Evolutionary conservation across 2,797 vertebrate species (phyloP), one percentile per base, ranked within the genome.

Genomic region (Malacoctenus gilli): DNA sequence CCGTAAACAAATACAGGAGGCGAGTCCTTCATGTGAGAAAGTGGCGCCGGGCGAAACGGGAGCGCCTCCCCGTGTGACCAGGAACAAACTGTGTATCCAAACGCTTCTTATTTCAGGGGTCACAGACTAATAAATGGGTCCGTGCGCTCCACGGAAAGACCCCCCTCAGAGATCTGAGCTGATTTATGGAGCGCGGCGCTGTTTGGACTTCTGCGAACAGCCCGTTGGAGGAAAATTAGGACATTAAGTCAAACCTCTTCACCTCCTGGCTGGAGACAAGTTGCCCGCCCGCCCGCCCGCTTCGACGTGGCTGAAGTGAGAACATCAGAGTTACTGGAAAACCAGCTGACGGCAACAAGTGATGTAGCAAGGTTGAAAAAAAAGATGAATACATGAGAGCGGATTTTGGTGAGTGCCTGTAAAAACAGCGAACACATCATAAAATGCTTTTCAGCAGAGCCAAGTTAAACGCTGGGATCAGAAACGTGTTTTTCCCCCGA

Each of bases 1-100:
- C 64, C 38, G 67, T 60, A 87, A 84, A 85, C 75, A 89, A 84
- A 82, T 35, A 59, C 50, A 69, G 55, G 55, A 60, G 38, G 51
- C 42, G 4, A 28, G 20, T 53, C 65, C 36, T 55, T 68, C 9
- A 41, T 75, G 36, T 53, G 48, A 42, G 44, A 52, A 62, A 59
- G 49, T 25, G 6, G 28, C 22, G 32, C 53, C 21, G 57, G 43
- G 52, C 1, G 36, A 62, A 80, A 59, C 37, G 51, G 1, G 22
- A 72, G 16, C 15, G 18, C 16, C 20, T 63, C 15, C 1, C 50
- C 18, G 42, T 72, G 68, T 30, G 52, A 78, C 31, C 39, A 52
- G 16, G 68, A 60, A 79, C 56, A 53, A 59, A 56, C 34, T 5
- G 1, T 14, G 39, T 38, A 46, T 21, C 47, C 49, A 60, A 63